Base-by-base conservation (phyloP, 2,888 invertebrate species). In the Isotomurus palustris region DNA sequence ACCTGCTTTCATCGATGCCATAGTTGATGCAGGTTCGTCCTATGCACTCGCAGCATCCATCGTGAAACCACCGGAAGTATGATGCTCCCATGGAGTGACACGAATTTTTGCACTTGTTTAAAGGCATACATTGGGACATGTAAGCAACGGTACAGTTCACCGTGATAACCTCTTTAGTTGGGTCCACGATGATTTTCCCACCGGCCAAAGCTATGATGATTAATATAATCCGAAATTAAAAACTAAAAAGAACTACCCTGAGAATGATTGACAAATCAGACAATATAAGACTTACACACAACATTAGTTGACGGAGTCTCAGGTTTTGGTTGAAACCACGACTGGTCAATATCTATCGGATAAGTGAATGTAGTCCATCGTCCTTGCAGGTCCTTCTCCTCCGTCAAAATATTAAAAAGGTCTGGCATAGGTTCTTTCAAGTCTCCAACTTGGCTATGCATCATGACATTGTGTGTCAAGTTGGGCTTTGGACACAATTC, bases 31-130 rank as follows among this genome's bases (percentile, higher is more conserved):
- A 94, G 45, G 85, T 86, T 64, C 85, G 84, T 1, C 93, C 92
- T 49, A 93, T 84, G 74, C 94, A 94, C 76, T 94, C 89, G 75
- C 94, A 94, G 74, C 94, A 94, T 1, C 92, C 93, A 73, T 92
- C 89, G 75, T 92, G 91, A 77, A 93, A 93, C 92, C 93, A 93
- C 72, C 93, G 84, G 78, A 81, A 91, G 72, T 85, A 86, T 49
- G 85, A 82, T 1, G 91, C 84, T 32, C 90, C 90, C 86, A 90
- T 89, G 12, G 87, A 86, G 67, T 81, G 80, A 74, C 94, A 94
- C 24, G 86, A 84, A 48, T 83, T 83, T 69, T 84, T 84, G 74
- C 94, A 95, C 75, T 92, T 92, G 75, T 86, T 85, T 80, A 86
- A 84, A 1, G 91, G 88, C 80, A 87, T 86, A 75, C 94, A 94